A percentile compares a stretch with the other conserved stretches of the same genome.
Evolutionary conservation across 2,113 vertebrate genomes (phyloP).

Genomic region (Eidolon helvum): DNA sequence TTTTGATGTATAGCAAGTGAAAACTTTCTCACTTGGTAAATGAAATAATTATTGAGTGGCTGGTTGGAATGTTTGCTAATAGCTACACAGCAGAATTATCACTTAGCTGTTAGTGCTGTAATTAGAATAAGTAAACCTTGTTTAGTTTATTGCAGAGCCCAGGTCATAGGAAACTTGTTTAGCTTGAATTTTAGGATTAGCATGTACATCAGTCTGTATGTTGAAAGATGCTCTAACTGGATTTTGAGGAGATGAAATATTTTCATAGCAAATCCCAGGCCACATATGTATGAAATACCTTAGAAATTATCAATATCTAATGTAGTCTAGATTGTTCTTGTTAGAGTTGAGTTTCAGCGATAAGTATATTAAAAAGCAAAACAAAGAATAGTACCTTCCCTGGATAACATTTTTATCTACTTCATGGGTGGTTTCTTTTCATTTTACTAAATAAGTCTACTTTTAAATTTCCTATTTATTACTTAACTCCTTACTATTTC

Average conservation of each 20-base stretch:
- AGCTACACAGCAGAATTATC: not conserved
- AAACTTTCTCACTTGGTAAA: not conserved
- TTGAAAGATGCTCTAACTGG: not conserved
- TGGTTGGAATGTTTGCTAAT: constrained; percentile 47
- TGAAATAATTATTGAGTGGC: constrained; percentile 34
- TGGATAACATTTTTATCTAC: not conserved
- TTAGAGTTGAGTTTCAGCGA: constrained; percentile 20
- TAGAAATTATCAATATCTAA: not conserved
- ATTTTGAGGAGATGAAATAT: not conserved
- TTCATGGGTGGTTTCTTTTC: not conserved
- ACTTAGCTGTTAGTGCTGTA: constrained; percentile 13
- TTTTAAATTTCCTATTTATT: not conserved
- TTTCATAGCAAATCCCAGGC: not conserved
- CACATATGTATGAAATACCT: not conserved
- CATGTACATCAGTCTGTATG: not conserved
- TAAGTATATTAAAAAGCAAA: constrained; percentile 5
- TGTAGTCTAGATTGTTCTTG: not conserved
- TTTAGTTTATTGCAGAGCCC: constrained; percentile 38
- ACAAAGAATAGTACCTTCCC: not conserved
- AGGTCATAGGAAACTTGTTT: not conserved
- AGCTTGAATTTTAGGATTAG: constrained; percentile 36
- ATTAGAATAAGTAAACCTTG: constrained; percentile 28
- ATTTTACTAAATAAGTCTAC: not conserved
- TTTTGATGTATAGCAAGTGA: not conserved
- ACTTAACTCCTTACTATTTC: not conserved